Percentiles rank a stretch among this genome's conserved stretches.
phyloP scores from a whole-genome alignment of 2,888 invertebrate species.

The Siphlonurus alternatus region DNA sequence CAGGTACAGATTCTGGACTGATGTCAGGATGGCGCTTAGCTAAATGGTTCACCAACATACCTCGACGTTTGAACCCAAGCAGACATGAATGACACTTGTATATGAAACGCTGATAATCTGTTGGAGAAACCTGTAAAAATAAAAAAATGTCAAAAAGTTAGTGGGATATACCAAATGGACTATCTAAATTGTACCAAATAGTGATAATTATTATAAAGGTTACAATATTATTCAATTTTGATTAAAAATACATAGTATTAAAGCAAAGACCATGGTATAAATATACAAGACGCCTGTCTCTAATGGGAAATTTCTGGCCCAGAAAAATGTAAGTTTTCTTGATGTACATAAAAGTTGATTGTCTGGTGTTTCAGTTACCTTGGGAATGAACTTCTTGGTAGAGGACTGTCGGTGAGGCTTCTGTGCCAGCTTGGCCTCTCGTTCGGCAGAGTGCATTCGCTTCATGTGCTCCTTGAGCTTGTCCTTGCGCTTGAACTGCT shows the following conservation, averaged over 20 bases:
- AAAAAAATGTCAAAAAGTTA: neutral
- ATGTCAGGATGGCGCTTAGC: conserved; percentile 57
- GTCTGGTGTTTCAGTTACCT: too few species aligned
- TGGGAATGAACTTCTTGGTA: conserved; percentile 37
- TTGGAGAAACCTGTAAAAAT: conserved; percentile 30
- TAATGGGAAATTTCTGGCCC: too few species aligned
- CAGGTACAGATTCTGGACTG: conserved; percentile 45
- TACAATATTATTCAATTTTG: too few species aligned
- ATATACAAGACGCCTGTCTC: too few species aligned
- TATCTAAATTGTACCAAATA: conserved; percentile 8
- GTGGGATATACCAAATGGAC: neutral
- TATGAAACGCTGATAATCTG: conserved; percentile 52
- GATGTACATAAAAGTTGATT: too few species aligned
- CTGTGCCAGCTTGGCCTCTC: conserved; percentile 20
- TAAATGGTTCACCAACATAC: conserved; percentile 72
- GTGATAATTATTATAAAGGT: neutral
- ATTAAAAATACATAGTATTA: too few species aligned
- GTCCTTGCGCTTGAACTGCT: conserved; percentile 60
- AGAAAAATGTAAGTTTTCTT: too few species aligned
- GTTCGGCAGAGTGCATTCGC: conserved; percentile 41
- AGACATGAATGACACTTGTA: conserved; percentile 62
- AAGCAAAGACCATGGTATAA: too few species aligned
- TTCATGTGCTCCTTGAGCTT: conserved; percentile 56
- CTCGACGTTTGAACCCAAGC: conserved; percentile 63
- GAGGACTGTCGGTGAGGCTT: conserved; percentile 17